Conservation (phyloP, 2,888 invertebrate genomes). For the Gymnoscelis rufifasciata region DNA sequence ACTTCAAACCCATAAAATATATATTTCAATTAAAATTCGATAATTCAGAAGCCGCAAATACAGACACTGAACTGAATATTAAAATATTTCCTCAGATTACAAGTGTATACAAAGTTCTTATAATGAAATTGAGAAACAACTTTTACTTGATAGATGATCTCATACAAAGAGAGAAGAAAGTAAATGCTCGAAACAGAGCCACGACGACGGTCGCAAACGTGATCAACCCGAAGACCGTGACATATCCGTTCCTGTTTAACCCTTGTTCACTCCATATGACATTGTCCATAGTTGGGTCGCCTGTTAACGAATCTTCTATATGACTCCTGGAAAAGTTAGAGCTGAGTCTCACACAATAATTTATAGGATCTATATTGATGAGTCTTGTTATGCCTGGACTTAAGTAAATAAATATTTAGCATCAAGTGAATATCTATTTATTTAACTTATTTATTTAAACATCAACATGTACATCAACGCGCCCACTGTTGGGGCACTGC, state of each 20-base stretch:
- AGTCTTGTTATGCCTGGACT: too few species aligned
- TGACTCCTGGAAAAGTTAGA: slow-evolving; percentile 49
- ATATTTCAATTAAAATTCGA: not conserved
- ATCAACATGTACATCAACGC: too few species aligned
- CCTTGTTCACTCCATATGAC: slow-evolving; percentile 59
- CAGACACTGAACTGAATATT: too few species aligned
- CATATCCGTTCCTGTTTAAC: slow-evolving; percentile 50
- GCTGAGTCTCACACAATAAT: too few species aligned
- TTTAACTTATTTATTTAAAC: too few species aligned
- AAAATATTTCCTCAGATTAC: too few species aligned
- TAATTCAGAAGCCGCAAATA: too few species aligned
- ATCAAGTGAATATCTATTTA: too few species aligned
- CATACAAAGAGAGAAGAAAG: slow-evolving; percentile 83
- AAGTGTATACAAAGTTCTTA: too few species aligned
- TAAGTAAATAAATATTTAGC: too few species aligned
- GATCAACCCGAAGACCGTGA: slow-evolving; percentile 77
- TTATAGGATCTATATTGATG: too few species aligned
- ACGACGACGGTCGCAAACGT: slow-evolving; percentile 77
- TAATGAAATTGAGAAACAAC: slow-evolving; percentile 1
- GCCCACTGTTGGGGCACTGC: too few species aligned
- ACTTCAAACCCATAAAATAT: not conserved
- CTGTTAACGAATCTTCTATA: slow-evolving; percentile 62
- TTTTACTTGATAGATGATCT: slow-evolving; percentile 80
- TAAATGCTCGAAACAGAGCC: slow-evolving; percentile 81
- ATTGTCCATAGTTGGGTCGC: slow-evolving; percentile 58